Base-by-base conservation (phyloP, 2,113 vertebrate species). In the Triplophysa siluroides region DNA sequence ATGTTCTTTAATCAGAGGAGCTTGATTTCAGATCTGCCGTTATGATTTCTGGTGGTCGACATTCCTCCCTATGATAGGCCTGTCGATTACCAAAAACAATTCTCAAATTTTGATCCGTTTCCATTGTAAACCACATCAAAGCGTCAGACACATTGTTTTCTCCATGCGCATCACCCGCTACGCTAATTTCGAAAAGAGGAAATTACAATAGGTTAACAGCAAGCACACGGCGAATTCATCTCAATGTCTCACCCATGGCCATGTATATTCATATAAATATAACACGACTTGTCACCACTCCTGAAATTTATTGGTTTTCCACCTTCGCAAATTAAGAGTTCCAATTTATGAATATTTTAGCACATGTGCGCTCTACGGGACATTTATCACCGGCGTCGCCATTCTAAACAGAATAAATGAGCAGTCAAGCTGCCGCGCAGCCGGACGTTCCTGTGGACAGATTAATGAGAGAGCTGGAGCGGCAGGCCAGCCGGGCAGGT, bases 361-460 rank as follows among this genome's bases (percentile, higher is more conserved):
- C 95, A 96, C 94, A 94, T 96, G 95, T 96, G 93, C 95, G 94
- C 95, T 96, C 95, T 93, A 94, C 91, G 93, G 95, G 95, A 94
- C 95, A 95, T 96, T 97, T 96, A 96, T 96, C 95, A 96, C 94
- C 91, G 90, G 92, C 93, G 85, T 90, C 85, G 89, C 90, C 92
- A 90, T 95, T 97, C 96, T 96, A 96, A 97, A 97, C 95, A 97
- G 94, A 96, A 98, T 97, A 96, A 97, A 98, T 96, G 95, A 97
- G 95, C 94, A 97, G 95, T 94, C 95, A 94, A 91, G 92, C 91
- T 93, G 92, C 93, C 93, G 95, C 93, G 93, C 94, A 92, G 93
- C 93, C 92, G 91, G 92, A 94, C 92, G 88, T 92, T 89, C 92
- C 93, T 75, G 78, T 75, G 72, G 41, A 19, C 87, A 85, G 78